These are phyloP conservation scores for Euura lappo DNA, from an alignment of 1,140 invertebrate genomes.

Conservation along the genomic window DNA sequence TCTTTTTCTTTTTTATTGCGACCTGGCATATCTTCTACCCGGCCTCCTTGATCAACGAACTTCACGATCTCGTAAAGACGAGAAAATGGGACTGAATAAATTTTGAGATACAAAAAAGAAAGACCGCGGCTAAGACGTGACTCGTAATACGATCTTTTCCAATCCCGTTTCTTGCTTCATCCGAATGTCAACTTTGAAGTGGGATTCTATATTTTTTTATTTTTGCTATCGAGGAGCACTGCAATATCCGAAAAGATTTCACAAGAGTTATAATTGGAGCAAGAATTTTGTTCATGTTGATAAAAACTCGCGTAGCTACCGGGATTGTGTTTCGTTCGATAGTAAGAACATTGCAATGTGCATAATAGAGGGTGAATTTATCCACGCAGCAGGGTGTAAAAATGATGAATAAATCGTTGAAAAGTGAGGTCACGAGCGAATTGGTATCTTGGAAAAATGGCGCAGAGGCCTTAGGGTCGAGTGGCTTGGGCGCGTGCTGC, in stretches of 20 bases:
- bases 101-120: slow-evolving; percentile 31
- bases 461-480: not conserved
- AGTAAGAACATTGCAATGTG: not conserved
- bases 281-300: not conserved
- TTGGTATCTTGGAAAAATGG: not conserved
- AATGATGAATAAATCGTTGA: slow-evolving; percentile 6
- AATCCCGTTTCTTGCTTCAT: too few relatives aligned
- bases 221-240: too few relatives aligned
- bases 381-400: slow-evolving; percentile 1
- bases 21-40: slow-evolving; percentile 17
- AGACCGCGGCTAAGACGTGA: too few relatives aligned
- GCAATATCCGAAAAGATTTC: too few relatives aligned
- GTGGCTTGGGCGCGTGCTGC: not conserved
- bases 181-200: too few relatives aligned
- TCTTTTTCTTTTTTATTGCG: slow-evolving; percentile 21
- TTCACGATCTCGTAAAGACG: slow-evolving; percentile 27
- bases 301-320: not conserved
- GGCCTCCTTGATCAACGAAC: slow-evolving; percentile 18
- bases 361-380: slow-evolving; percentile 1
- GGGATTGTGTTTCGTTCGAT: not conserved
- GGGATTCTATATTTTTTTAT: too few relatives aligned
- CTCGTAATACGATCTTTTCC: too few relatives aligned
- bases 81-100: slow-evolving; percentile 26
- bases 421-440: not conserved
- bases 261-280: too few relatives aligned